Evolutionary conservation across 1,140 invertebrate genomes (phyloP).

Genomic region (Myzus persicae): DNA sequence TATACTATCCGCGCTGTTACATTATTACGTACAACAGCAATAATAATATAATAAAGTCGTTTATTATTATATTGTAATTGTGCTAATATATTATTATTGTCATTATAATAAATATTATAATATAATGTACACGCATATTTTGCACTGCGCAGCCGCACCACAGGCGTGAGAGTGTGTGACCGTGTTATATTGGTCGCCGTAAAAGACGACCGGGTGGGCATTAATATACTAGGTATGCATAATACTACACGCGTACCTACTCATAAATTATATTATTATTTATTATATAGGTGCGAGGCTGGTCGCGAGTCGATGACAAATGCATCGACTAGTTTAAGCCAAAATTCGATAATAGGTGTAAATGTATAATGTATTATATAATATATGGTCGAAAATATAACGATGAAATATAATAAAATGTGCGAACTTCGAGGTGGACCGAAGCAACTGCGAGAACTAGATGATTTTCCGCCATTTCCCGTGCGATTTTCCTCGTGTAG

Average conservation of each 20-base stretch:
- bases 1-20: background rate
- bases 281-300: background rate
- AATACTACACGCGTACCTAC: background rate
- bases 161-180: background rate
- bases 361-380: background rate
- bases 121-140: background rate
- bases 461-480: background rate
- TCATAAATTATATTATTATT: no score
- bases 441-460: background rate
- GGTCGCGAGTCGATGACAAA: background rate
- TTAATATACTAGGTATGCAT: background rate
- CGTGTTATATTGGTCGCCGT: constrained; percentile 2
- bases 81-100: no score
- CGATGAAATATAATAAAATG: background rate
- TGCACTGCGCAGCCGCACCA: background rate
- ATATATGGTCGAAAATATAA: no score
- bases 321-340: background rate
- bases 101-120: no score
- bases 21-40: background rate
- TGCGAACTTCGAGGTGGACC: background rate
- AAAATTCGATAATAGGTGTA: background rate
- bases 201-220: background rate
- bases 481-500: background rate
- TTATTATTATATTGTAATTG: constrained; percentile 8
- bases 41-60: background rate